Conservation (phyloP, 2,113 vertebrate species). For the Lichenostomus cassidix region DNA sequence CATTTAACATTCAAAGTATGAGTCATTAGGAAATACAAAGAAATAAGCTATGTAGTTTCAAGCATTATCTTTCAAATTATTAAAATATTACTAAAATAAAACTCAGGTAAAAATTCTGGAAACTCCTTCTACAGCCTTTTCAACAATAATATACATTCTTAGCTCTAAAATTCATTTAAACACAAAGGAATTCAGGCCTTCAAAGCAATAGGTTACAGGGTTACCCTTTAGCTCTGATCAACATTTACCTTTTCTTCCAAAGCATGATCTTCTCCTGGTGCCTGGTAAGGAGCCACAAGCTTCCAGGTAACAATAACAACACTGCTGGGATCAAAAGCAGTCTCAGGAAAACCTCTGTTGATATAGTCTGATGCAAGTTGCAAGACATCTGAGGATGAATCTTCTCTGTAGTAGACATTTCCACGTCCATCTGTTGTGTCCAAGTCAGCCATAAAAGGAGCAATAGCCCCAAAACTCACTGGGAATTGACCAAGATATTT, state of each 20-base stretch:
- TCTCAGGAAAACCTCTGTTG: slow-evolving; percentile 81
- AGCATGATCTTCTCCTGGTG: slow-evolving; percentile 41
- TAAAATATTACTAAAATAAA: neutral
- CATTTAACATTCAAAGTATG: neutral
- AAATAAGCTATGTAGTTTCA: neutral
- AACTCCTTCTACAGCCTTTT: neutral
- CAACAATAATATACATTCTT: neutral
- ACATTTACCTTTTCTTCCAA: slow-evolving; percentile 75
- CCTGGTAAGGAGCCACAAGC: slow-evolving; percentile 73
- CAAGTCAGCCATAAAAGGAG: slow-evolving; percentile 86
- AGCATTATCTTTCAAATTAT: neutral
- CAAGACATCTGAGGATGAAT: slow-evolving; percentile 72
- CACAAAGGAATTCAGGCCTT: neutral
- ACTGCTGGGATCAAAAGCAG: slow-evolving; percentile 74
- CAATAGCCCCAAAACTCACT: slow-evolving; percentile 81
- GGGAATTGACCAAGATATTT: slow-evolving; percentile 82
- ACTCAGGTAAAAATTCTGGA: neutral
- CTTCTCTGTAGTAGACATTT: slow-evolving; percentile 85
- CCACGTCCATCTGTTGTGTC: slow-evolving; percentile 84
- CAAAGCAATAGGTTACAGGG: neutral
- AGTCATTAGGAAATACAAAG: neutral
- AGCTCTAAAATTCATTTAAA: neutral
- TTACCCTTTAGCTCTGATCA: neutral
- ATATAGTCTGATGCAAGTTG: slow-evolving; percentile 74
- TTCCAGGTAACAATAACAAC: slow-evolving; percentile 86